Evolutionary conservation across 1,140 invertebrate species (phyloP).

Genomic region (Drosophila kohkoa): DNA sequence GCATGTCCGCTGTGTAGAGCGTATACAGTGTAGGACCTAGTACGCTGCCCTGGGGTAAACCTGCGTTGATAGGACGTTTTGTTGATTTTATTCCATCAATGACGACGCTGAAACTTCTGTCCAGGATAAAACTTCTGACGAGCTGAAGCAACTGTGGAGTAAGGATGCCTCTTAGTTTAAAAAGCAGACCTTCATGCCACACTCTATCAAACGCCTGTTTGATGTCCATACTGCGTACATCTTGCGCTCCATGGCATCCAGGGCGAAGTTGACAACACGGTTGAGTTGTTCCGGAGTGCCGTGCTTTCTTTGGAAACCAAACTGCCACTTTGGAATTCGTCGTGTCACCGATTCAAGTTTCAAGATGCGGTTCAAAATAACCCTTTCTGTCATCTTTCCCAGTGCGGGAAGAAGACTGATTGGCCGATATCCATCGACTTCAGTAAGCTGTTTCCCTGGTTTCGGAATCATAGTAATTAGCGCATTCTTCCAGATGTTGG

Average conservation of each 20-base stretch:
- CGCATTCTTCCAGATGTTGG: no score
- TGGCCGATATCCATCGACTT: background rate
- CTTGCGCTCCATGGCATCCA: background rate
- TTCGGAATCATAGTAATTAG: background rate
- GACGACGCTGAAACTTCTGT: no score
- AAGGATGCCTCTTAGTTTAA: background rate
- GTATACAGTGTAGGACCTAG: background rate
- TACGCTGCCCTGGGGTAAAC: no score
- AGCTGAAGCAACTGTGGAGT: background rate
- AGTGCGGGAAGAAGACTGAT: background rate
- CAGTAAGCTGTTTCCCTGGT: background rate
- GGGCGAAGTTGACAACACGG: background rate
- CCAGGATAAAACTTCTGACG: no score
- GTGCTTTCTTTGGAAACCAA: background rate
- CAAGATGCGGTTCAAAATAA: background rate
- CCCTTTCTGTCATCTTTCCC: background rate
- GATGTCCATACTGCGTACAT: constrained; percentile 79
- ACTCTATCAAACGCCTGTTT: background rate
- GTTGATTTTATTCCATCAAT: no score
- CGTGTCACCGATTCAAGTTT: background rate
- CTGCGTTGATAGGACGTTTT: no score
- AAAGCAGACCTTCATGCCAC: background rate
- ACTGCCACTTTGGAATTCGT: background rate
- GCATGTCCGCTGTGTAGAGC: background rate
- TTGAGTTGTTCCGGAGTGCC: background rate